These are phyloP conservation scores for Leguminivora glycinivorella DNA, from an alignment of 1,140 invertebrate species.

Conservation along the genomic window DNA sequence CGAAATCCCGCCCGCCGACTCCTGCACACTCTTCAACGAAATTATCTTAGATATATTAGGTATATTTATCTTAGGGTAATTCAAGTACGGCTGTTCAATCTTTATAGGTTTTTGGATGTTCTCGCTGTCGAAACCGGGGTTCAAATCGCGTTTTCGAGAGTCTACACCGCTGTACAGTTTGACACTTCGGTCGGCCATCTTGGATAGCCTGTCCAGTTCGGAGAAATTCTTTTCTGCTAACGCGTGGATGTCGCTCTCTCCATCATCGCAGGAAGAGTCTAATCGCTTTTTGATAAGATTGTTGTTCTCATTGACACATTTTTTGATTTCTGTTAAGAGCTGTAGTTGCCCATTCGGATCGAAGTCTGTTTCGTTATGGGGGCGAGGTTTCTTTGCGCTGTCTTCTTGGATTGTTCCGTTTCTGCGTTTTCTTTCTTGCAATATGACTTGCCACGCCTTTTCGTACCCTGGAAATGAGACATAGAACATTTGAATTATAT, in stretches of 20 bases:
- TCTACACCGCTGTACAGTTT: conserved; percentile 69
- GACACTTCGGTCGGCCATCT: conserved; percentile 72
- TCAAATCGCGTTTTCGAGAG: conserved; percentile 56
- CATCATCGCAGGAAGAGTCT: conserved; percentile 42
- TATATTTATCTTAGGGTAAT: conserved; percentile 65
- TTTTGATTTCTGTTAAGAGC: conserved; percentile 71
- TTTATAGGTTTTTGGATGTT: conserved; percentile 56
- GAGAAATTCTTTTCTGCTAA: conserved; percentile 74
- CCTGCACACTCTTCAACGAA: conserved; percentile 59
- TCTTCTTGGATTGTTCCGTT: neutral
- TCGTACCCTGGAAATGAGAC: conserved; percentile 63
- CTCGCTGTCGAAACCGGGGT: conserved; percentile 66
- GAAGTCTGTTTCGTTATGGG: conserved; percentile 42
- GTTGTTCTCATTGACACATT: conserved; percentile 73
- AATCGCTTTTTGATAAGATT: conserved; percentile 71
- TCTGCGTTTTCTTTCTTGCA: conserved; percentile 63
- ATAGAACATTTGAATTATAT: neutral
- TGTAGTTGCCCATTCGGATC: conserved; percentile 63
- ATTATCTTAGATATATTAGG: conserved; percentile 74
- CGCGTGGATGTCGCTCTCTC: conserved; percentile 58
- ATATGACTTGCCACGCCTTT: conserved; percentile 60
- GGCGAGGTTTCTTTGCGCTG: conserved; percentile 38
- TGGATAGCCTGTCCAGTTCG: conserved; percentile 70
- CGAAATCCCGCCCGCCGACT: conserved; percentile 38
- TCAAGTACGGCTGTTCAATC: conserved; percentile 38